phyloP scores from a whole-genome alignment of 2,113 vertebrate genomes.

The Vombatus ursinus region DNA sequence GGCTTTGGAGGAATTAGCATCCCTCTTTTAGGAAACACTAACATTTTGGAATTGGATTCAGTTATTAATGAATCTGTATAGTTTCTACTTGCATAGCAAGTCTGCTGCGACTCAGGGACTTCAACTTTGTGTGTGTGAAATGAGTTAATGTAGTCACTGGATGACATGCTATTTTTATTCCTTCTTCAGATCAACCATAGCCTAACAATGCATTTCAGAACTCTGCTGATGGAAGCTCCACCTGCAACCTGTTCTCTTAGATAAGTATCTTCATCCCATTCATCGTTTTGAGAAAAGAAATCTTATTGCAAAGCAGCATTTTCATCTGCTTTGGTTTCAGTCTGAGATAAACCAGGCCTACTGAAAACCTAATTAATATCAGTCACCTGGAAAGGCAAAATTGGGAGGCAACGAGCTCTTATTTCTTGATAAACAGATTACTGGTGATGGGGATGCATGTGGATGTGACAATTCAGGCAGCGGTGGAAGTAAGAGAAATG shows the following conservation, averaged over 20 bases:
- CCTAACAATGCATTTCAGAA: constrained; percentile 84
- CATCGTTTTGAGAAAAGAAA: constrained; percentile 82
- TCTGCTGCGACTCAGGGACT: not conserved
- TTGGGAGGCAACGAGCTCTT: constrained; percentile 78
- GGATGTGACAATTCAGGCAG: constrained; percentile 75
- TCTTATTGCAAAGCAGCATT: constrained; percentile 73
- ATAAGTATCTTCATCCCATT: constrained; percentile 86
- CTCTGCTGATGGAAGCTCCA: constrained; percentile 82
- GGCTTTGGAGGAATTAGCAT: constrained; percentile 29
- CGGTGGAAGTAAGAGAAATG: constrained; percentile 62
- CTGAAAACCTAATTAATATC: constrained; percentile 86
- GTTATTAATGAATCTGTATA: not conserved
- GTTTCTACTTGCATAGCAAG: constrained; percentile 33
- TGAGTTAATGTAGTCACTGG: constrained; percentile 81
- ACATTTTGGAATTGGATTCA: constrained; percentile 35
- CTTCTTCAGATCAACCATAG: constrained; percentile 77
- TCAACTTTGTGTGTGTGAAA: constrained; percentile 67
- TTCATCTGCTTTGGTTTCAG: constrained; percentile 82
- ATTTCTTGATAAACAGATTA: constrained; percentile 83
- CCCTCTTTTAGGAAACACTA: constrained; percentile 27
- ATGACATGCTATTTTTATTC: constrained; percentile 78
- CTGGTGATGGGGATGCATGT: constrained; percentile 60
- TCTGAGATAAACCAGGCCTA: constrained; percentile 82
- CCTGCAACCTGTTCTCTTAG: constrained; percentile 81
- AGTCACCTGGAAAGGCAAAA: constrained; percentile 82